These are phyloP conservation scores for Centropristis striata DNA, from an alignment of 2,113 vertebrate species.

Conservation along the genomic window DNA sequence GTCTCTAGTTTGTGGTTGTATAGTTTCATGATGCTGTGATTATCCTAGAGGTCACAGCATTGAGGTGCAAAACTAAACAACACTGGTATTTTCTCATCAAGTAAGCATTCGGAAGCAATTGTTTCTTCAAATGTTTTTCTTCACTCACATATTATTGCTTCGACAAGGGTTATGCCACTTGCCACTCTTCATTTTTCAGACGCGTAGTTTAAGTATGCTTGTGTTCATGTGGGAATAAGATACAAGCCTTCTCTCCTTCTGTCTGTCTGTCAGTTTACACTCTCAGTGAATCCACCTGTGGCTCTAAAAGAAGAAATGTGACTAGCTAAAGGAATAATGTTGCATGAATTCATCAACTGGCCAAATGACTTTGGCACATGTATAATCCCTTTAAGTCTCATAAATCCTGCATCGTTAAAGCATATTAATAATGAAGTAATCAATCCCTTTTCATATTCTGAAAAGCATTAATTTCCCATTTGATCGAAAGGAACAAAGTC, in stretches of 20 bases:
- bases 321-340: neutral
- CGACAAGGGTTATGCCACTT: neutral
- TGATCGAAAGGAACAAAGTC: slow-evolving; percentile 22
- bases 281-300: neutral
- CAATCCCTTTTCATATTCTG: slow-evolving; percentile 1
- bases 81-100: too few species aligned
- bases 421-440: slow-evolving; percentile 18
- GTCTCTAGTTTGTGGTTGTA: neutral
- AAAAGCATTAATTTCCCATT: slow-evolving; percentile 16
- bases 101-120: neutral
- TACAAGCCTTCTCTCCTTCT: neutral
- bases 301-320: neutral
- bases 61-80: too few species aligned
- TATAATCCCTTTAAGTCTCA: neutral
- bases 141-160: neutral
- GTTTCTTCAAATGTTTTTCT: neutral
- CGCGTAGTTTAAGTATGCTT: neutral
- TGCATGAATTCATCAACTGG: slow-evolving; percentile 1
- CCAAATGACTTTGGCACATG: neutral
- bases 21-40: neutral
- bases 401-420: slow-evolving; percentile 16
- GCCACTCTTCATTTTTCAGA: neutral
- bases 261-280: neutral
- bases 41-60: too few species aligned
- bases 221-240: neutral